Evolutionary conservation across 2,113 vertebrate genomes (phyloP).

Genomic region (Nycticryphes semicollaris): DNA sequence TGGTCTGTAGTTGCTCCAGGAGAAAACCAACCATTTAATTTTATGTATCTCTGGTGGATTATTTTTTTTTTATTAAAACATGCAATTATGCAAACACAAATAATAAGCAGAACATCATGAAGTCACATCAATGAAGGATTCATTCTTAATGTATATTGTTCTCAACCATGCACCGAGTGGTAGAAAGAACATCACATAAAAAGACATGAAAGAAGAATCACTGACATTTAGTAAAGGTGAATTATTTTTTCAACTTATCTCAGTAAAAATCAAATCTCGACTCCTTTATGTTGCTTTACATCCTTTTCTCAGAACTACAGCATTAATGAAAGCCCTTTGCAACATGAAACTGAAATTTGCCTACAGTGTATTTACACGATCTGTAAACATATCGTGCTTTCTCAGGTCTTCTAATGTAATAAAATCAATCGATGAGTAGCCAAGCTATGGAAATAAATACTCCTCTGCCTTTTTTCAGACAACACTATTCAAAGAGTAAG

Average conservation of each 20-base stretch:
- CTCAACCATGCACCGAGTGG: background rate
- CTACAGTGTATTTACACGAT: background rate
- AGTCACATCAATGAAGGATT: constrained; percentile 12
- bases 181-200: background rate
- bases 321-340: constrained; percentile 10
- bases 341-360: constrained; percentile 7
- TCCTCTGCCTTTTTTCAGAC: background rate
- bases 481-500: background rate
- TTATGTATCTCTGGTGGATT: background rate
- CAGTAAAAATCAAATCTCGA: background rate
- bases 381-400: background rate
- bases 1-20: background rate
- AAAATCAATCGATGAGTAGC: background rate
- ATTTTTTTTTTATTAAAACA: background rate
- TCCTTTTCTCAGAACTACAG: background rate
- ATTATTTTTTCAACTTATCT: constrained; percentile 41
- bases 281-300: constrained; percentile 14
- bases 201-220: constrained; percentile 24
- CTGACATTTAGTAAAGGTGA: background rate
- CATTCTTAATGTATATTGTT: background rate
- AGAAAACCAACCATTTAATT: background rate
- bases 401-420: background rate
- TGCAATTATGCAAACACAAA: constrained; percentile 3
- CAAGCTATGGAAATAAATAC: background rate
- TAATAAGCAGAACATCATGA: background rate